These are phyloP conservation scores for Abrostola triplasia DNA, from an alignment of 2,888 invertebrate genomes.

Conservation along the genomic window DNA sequence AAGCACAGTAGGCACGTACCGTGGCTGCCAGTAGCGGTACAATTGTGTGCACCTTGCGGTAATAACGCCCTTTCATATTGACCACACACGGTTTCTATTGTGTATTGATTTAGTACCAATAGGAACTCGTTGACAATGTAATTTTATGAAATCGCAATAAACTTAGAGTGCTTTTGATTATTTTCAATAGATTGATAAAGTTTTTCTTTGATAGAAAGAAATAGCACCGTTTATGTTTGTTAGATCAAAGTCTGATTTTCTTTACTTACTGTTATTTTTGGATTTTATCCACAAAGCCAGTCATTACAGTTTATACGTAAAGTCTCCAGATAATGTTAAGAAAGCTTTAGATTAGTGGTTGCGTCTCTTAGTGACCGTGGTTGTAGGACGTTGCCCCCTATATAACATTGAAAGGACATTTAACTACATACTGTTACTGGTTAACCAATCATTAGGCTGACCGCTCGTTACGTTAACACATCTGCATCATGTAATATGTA, in stretches of 20 bases:
- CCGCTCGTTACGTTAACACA: constrained; percentile 13
- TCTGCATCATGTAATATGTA: constrained; percentile 9
- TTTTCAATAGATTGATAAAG: constrained; percentile 24
- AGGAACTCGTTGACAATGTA: constrained; percentile 6
- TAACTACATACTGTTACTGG: not conserved
- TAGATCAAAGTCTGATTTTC: not conserved
- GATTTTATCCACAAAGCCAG: no score
- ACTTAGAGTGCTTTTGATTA: constrained; percentile 5
- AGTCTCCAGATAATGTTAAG: no score
- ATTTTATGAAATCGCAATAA: constrained; percentile 16
- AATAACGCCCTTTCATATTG: constrained; percentile 26
- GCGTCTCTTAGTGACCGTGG: no score
- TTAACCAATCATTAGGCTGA: not conserved
- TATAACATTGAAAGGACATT: not conserved
- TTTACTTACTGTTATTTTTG: not conserved
- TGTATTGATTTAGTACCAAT: constrained; percentile 43
- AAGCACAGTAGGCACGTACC: constrained; percentile 5
- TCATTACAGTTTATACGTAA: no score
- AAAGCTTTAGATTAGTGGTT: no score
- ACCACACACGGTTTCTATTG: constrained; percentile 25
- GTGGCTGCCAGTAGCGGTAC: constrained; percentile 26
- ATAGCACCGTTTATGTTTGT: not conserved
- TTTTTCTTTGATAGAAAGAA: constrained; percentile 20
- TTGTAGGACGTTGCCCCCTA: no score
- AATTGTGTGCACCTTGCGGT: constrained; percentile 49